Conservation (phyloP, 1,140 invertebrate genomes). For the Zaprionus inermis region DNA sequence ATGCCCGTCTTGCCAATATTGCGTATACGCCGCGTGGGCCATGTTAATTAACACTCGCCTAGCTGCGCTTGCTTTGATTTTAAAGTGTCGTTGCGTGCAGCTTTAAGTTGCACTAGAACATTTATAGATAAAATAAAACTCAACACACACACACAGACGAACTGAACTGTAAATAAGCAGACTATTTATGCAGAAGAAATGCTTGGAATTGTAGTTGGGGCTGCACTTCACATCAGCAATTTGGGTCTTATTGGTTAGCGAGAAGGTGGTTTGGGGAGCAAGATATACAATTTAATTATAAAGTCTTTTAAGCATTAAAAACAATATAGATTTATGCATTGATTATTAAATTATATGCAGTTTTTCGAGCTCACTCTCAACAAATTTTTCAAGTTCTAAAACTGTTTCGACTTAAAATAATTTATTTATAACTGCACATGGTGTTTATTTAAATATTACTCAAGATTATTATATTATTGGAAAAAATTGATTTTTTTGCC, state of each 20-base stretch:
- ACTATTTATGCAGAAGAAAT: constrained; percentile 65
- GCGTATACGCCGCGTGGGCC: constrained; percentile 50
- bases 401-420: too few species aligned
- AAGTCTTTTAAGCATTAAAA: too few species aligned
- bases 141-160: constrained; percentile 13
- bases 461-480: background rate
- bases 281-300: too few species aligned
- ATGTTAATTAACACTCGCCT: constrained; percentile 43
- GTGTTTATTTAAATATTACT: background rate
- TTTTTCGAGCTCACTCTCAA: too few species aligned
- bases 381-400: too few species aligned
- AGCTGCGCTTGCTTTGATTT: constrained; percentile 12
- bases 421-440: background rate
- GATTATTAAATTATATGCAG: too few species aligned
- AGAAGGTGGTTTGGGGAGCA: background rate
- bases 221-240: constrained; percentile 20
- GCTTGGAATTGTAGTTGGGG: constrained; percentile 24
- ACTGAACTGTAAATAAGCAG: constrained; percentile 53
- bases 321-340: too few species aligned
- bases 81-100: constrained; percentile 7
- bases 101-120: constrained; percentile 44
- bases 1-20: constrained; percentile 24
- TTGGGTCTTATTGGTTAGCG: background rate
- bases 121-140: constrained; percentile 21
- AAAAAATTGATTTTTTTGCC: background rate